Percentiles rank a stretch among this genome's conserved stretches.
These are phyloP conservation scores for Podilymbus podiceps DNA, from an alignment of 2,113 vertebrate species.

Conservation along the genomic window DNA sequence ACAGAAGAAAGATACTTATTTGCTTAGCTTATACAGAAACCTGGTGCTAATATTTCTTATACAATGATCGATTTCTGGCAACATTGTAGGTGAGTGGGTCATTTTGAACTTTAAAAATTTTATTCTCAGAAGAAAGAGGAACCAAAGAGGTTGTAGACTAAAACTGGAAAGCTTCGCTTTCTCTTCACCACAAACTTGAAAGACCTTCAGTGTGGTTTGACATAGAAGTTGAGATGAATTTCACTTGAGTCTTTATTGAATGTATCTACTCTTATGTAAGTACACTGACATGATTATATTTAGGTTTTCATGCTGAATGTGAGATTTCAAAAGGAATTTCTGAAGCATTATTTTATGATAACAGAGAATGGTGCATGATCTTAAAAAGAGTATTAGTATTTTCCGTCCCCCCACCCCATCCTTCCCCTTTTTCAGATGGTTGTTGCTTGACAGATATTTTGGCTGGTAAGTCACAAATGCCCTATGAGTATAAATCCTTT, in stretches of 20 bases:
- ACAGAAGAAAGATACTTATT: not conserved
- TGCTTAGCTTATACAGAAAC: not conserved
- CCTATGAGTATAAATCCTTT: not conserved
- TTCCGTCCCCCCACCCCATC: too few species aligned
- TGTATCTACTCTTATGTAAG: not conserved
- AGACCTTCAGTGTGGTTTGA: not conserved
- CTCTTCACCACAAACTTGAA: not conserved
- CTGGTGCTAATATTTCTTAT: not conserved
- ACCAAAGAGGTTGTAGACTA: not conserved
- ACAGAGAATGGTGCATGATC: not conserved
- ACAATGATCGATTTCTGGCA: not conserved
- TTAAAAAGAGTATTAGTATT: not conserved
- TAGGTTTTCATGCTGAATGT: not conserved
- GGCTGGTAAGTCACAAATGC: not conserved
- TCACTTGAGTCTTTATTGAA: not conserved
- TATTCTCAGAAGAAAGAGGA: not conserved
- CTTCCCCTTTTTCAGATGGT: not conserved
- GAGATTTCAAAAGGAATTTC: not conserved
- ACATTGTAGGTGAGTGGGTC: rapidly evolving
- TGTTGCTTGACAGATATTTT: not conserved
- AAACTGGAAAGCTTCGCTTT: not conserved
- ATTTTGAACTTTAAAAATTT: not conserved
- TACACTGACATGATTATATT: rapidly evolving
- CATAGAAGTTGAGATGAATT: not conserved
- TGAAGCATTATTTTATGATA: not conserved